Evolutionary conservation across 2,888 invertebrate genomes (phyloP).

Genomic region (Parnassius smintheus): DNA sequence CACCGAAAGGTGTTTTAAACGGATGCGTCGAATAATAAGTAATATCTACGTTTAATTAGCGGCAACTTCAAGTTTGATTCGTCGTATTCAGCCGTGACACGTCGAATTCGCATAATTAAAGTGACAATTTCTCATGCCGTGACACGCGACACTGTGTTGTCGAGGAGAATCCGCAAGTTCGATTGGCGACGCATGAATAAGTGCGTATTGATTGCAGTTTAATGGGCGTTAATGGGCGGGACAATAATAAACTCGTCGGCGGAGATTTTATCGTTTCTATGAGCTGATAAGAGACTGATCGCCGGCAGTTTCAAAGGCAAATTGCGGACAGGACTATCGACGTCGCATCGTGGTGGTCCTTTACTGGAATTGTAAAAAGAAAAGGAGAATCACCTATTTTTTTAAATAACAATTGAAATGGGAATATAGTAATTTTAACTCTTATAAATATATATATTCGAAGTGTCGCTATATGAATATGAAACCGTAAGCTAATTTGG

Average conservation of each 20-base stretch:
- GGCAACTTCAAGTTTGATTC: conserved; percentile 22
- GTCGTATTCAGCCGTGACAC: conserved; percentile 21
- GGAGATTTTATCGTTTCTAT: conserved; percentile 71
- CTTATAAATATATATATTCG: no score
- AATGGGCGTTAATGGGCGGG: conserved; percentile 78
- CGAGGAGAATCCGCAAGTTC: conserved; percentile 33
- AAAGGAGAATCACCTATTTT: conserved; percentile 10
- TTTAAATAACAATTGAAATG: conserved; percentile 23
- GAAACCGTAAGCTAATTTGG: no score
- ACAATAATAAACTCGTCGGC: conserved; percentile 73
- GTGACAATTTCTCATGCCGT: conserved; percentile 62
- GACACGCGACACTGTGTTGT: conserved; percentile 45
- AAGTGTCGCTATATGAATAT: no score
- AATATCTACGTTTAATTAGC: conserved; percentile 36
- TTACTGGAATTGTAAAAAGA: conserved; percentile 26
- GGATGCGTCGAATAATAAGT: conserved; percentile 43
- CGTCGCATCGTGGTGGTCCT: conserved; percentile 54
- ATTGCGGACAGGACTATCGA: conserved; percentile 61
- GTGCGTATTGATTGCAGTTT: conserved; percentile 76
- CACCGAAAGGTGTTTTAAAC: conserved; percentile 39
- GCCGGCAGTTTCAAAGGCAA: conserved; percentile 78
- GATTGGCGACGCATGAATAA: conserved; percentile 72
- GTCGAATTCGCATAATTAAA: conserved; percentile 52
- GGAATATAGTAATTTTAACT: not conserved
- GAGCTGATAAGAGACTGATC: conserved; percentile 65